Base-by-base conservation (phyloP, 2,888 invertebrate species). In the Euspilapteryx auroguttella region DNA sequence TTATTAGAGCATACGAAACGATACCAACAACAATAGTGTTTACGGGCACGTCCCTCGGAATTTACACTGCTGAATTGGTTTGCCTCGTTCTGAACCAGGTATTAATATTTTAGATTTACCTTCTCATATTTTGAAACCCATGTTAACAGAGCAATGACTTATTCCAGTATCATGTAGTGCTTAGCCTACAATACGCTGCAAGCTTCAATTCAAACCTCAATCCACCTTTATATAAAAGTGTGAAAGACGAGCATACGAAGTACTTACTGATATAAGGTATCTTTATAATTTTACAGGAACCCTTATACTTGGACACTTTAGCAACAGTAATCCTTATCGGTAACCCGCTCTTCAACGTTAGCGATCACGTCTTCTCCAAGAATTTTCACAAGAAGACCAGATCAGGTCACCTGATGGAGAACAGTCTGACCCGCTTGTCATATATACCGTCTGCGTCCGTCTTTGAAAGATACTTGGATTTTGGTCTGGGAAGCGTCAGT, bases 41-140 rank as follows among this genome's bases (percentile, higher is more conserved):
- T 35, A 56, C 54, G 12, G 75, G 68, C 21, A 47, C 36, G 10
- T 55, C 64, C 7, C 47, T 71, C 15, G 75, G 75, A 11, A 37
- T 65, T 14, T 71, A 75, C 37, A 57, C 61, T 2, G 52, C 55
- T 2, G 73, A 76, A 47, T 42, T 76, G 22, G 65, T 64, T 11
- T 73, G 66, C 32, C 42, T 75, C 21, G 63, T 75, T 25, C 41
- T 68, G n/a, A 53, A 75, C 41, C 75, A 76, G 62, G 76, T 75
- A 44, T 37, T 6, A 6, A 17, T 17, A 17, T 8, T 5, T 6
- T 17, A 17, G 17, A n/a, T n/a, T n/a, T 17, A 17, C 17, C 17
- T 8, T n/a, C n/a, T n/a, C n/a, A n/a, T n/a, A n/a, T n/a, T n/a
- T n/a, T n/a, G n/a, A n/a, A n/a, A n/a, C n/a, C n/a, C n/a, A n/a